A percentile compares a stretch with the other conserved stretches of the same genome.
Conservation (phyloP, 2,888 invertebrate genomes). For the Ptycholaimellus sp. region DNA sequence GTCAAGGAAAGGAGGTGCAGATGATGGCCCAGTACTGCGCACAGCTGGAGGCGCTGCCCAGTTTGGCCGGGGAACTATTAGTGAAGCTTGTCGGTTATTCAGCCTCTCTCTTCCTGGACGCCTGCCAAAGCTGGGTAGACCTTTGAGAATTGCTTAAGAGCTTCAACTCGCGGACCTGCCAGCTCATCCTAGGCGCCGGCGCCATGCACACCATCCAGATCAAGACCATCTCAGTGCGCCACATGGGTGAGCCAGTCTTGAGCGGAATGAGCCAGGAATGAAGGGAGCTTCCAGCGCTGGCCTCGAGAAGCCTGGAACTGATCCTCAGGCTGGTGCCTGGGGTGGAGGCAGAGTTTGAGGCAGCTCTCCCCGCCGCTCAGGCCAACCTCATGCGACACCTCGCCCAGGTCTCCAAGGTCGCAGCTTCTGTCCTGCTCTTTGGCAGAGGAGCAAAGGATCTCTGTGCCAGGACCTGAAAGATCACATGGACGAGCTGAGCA, state of each 20-base stretch:
- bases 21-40: conserved; percentile 72
- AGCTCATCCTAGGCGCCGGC: conserved; percentile 80
- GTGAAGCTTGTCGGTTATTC: conserved; percentile 35
- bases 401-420: conserved; percentile 10
- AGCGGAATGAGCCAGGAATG: not conserved
- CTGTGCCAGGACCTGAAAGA: too few species aligned
- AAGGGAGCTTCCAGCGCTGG: conserved; percentile 24
- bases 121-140: too few species aligned
- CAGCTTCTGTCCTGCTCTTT: too few species aligned
- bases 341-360: conserved; percentile 12
- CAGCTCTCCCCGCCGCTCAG: conserved; percentile 10
- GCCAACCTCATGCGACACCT: conserved; percentile 17
- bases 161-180: conserved; percentile 42
- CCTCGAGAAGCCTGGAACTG: conserved; percentile 33
- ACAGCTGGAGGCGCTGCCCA: conserved; percentile 52
- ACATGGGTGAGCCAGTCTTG: conserved; percentile 39
- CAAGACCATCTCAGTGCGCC: conserved; percentile 66
- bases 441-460: too few species aligned
- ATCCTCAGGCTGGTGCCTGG: conserved; percentile 35
- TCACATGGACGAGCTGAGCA: too few species aligned
- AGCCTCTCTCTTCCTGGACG: too few species aligned
- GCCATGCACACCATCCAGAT: conserved; percentile 71
- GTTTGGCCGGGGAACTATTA: conserved; percentile 42
- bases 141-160: conserved; percentile 31
- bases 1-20: too few species aligned